A percentile compares a stretch with the other conserved stretches of the same genome.
phyloP scores from a whole-genome alignment of 2,888 invertebrate genomes.

The Drosophila mercatorum region DNA sequence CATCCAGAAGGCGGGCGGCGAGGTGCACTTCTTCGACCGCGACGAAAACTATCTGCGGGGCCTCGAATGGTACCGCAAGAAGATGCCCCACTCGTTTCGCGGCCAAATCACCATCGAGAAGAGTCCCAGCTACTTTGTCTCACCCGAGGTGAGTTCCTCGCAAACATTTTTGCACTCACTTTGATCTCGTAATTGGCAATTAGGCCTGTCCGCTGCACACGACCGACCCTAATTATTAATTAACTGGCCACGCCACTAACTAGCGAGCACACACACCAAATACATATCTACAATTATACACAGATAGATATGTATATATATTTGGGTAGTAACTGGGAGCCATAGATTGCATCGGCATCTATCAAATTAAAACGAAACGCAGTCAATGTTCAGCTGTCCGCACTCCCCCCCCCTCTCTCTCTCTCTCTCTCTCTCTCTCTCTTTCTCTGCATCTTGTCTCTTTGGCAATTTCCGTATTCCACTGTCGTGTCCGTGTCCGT shows the following conservation, averaged over 20 bases:
- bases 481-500: slow-evolving; percentile 53
- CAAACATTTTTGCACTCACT: slow-evolving; percentile 37
- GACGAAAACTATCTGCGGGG: slow-evolving; percentile 96
- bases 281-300: background rate
- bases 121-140: slow-evolving; percentile 98
- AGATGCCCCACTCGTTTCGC: slow-evolving; percentile 96
- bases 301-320: background rate
- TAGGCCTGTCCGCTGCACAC: slow-evolving; percentile 52
- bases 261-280: background rate
- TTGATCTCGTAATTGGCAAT: slow-evolving; percentile 78
- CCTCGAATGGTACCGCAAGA: slow-evolving; percentile 96
- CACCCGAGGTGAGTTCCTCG: slow-evolving; percentile 90
- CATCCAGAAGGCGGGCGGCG: slow-evolving; percentile 96
- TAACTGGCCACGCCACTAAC: slow-evolving; percentile 48
- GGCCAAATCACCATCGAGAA: slow-evolving; percentile 98
- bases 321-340: background rate
- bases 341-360: slow-evolving; percentile 45
- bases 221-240: slow-evolving; percentile 66
- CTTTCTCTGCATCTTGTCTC: background rate
- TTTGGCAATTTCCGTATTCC: slow-evolving; percentile 53
- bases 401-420: background rate
- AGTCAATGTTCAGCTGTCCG: slow-evolving; percentile 6
- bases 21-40: slow-evolving; percentile 98
- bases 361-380: slow-evolving; percentile 71
- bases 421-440: background rate